phyloP scores from a whole-genome alignment of 2,113 vertebrate species.

The Clarias gariepinus region DNA sequence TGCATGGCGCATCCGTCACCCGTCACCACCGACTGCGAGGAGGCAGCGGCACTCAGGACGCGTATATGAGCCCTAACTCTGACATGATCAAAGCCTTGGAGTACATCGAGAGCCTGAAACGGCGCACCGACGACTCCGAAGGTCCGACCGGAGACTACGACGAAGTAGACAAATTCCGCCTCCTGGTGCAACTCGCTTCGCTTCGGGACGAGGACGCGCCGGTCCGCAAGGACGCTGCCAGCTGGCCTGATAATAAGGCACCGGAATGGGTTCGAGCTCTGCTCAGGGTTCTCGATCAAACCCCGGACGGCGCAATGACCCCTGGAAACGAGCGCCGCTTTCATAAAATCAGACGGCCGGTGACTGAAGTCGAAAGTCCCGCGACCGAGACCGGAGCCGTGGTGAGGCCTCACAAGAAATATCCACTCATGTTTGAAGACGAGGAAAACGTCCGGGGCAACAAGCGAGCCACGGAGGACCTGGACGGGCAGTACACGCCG shows the following conservation, averaged over 20 bases:
- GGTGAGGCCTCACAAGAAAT: conserved; percentile 81
- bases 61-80: conserved; percentile 79
- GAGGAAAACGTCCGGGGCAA: conserved; percentile 83
- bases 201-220: conserved; percentile 76
- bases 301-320: conserved; percentile 67
- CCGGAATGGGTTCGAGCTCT: conserved; percentile 84
- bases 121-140: conserved; percentile 80
- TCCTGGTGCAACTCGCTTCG: conserved; percentile 81
- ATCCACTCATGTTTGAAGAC: conserved; percentile 84
- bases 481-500: conserved; percentile 94
- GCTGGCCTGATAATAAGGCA: conserved; percentile 81
- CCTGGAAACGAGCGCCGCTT: conserved; percentile 72
- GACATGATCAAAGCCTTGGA: conserved; percentile 96
- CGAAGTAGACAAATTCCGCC: conserved; percentile 73
- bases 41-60: conserved; percentile 81
- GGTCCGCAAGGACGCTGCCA: conserved; percentile 68
- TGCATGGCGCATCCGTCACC: conserved; percentile 80
- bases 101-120: conserved; percentile 93
- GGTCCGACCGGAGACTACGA: conserved; percentile 81
- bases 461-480: conserved; percentile 92
- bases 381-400: conserved; percentile 78
- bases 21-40: conserved; percentile 82
- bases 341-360: conserved; percentile 66
- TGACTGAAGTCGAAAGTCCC: conserved; percentile 57
- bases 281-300: conserved; percentile 81